Base-by-base conservation (phyloP, 2,888 invertebrate species). In the Pseudeuparius sepicola region DNA sequence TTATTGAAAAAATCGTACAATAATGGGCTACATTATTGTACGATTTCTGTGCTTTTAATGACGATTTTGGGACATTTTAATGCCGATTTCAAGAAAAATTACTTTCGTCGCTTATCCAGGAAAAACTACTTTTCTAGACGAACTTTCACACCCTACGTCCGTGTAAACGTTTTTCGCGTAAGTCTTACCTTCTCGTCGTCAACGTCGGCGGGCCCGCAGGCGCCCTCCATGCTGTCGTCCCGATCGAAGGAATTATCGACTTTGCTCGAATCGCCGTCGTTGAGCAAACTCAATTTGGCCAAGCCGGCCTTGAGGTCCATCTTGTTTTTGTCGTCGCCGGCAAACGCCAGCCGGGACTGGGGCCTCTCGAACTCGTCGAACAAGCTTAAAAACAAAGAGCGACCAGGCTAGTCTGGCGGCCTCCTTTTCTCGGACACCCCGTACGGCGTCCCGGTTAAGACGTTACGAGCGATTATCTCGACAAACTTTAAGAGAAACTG, bases 241-340 rank as follows among this genome's bases (percentile, higher is more conserved):
- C 35, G 39, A 37, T 37, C 39, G 23, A 42, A 36, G 4, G 42
- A 36, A 20, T 37, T 33, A 23, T 45, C 44, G 4, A 53, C 42
- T 39, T 54, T 55, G 36, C 40, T 50, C 4, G 54, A 50, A 43
- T 59, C 59, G 2, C 53, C 54, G 39, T 58, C 58, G 39, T 59
- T 58, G 12, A 58, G 38, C 33, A 60, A 44, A 39, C 57, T 57
- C 29, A 63, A 48, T 48, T 61, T 61, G 34, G 54, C 59, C 37
- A 63, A 47, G 40, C 57, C 59, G 5, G 48, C 56, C 41, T 61
- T 61, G 36, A 61, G 45, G 44, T 61, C 60, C 37, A 51, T 57
- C 31, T 52, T 54, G 41, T 55, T 57, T 28, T 48, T 53, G 23
- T 50, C 49, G 7, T 17, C 23, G 27, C 31, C 39, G 15, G 52